These are phyloP conservation scores for Todiramphus saurophagus DNA, from an alignment of 2,113 vertebrate species.

Conservation along the genomic window DNA sequence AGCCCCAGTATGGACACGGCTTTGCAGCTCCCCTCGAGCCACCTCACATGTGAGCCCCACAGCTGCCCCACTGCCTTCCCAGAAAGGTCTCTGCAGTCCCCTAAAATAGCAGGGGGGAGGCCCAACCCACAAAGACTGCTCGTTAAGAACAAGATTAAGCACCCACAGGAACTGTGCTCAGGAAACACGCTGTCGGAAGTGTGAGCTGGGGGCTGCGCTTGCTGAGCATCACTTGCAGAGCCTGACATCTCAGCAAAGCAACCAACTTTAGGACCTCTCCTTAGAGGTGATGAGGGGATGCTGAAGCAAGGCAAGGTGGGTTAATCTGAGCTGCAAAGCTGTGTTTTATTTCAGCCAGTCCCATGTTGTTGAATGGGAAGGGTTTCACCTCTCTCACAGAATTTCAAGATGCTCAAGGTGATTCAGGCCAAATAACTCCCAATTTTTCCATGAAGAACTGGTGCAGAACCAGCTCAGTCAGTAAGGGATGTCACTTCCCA, in stretches of 20 bases:
- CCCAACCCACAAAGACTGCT: fast-evolving
- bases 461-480: background rate
- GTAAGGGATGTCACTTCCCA: background rate
- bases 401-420: background rate
- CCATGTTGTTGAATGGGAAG: background rate
- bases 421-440: background rate
- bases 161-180: fast-evolving
- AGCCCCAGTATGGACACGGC: fast-evolving
- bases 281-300: fast-evolving
- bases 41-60: fast-evolving
- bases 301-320: background rate
- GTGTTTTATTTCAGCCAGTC: background rate
- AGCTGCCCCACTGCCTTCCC: background rate
- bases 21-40: background rate
- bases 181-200: fast-evolving
- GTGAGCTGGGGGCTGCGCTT: background rate
- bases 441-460: background rate
- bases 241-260: fast-evolving
- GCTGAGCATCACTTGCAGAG: fast-evolving
- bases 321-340: background rate
- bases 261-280: background rate
- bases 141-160: fast-evolving
- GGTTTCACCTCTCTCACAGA: background rate
- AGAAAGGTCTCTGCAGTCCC: background rate
- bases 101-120: background rate